Evolutionary conservation across 2,888 invertebrate species (phyloP), one percentile per base, ranked within the genome.

Genomic region (Tenthredo scrophulariae): DNA sequence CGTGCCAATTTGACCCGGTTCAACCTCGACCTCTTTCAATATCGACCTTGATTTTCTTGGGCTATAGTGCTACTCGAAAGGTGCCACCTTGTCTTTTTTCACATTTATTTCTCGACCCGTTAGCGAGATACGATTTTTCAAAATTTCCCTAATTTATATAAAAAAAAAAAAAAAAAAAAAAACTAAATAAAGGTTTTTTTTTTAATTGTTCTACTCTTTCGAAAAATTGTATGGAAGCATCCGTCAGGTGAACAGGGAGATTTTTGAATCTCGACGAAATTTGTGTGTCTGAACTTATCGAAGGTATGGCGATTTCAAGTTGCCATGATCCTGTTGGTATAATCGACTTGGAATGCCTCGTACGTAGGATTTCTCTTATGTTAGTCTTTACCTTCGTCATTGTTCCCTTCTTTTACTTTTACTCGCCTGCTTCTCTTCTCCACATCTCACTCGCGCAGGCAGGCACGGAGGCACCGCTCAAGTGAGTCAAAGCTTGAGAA

Each of bases 401-500:
- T 46, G 46, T 50, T 50, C 46, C n/a, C 50, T 50, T 54, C 50
- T 75, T 43, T 43, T 54, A 46, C 46, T 50, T 15, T 77, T 29
- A 50, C 37, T 77, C 77, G 29, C 18, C 18, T 18, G 22, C 22
- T 15, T 22, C 13, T 75, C 46, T 46, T 22, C 22, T 75, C 75
- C 15, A 13, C 26, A 62, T n/a, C 7, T 54, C 40, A 54, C 33
- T 77, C 33, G 29, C 50, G 74, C 74, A 46, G 13, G 33, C 7
- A 67, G 9, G 9, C 22, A 40, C 40, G 43, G 22, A 33, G 10
- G 10, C 7, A 2, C 15, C 29, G 50, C 29, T 26, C 26, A 33
- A 77, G 77, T 77, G 77, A 77, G 77, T 77, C 77, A 77, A 26
- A 77, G 50, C 50, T 54, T 26, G 77, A 77, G 77, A 46, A 77